Base-by-base conservation (phyloP, 2,888 invertebrate species). In the Helicoverpa assulta region DNA sequence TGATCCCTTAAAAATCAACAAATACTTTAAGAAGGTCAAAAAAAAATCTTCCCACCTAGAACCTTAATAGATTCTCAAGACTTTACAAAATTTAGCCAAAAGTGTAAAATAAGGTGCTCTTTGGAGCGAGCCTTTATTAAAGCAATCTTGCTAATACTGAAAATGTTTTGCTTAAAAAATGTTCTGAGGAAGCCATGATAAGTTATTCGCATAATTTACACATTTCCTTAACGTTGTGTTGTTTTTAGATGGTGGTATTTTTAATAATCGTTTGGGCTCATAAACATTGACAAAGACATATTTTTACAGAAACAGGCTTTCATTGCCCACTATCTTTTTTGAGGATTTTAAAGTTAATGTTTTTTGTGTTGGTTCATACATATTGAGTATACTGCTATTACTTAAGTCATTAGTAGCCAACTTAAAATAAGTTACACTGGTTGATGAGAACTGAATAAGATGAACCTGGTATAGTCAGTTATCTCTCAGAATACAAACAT, bases 141-240 rank as follows among this genome's bases (percentile, higher is more conserved):
- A 70, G 67, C 70, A 81, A 81, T 78, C 65, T 71, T n/a, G 53
- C 55, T 73, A 69, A 55, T 69, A 82, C 80, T 40, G 54, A 81
- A 68, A 82, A 73, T 77, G 57, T 67, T 77, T 81, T 58, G 29
- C n/a, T 12, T 62, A 51, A 77, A 80, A 73, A 80, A 80, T 61
- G n/a, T 19, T 58, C 18, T 58, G 40, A 54, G 21, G 26, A 70
- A 33, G 43, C 76, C 56, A 70, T 59, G 52, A 51, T 71, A 82
- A 82, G 69, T 79, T 58, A 69, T 50, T 73, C 58, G 81, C 54
- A 76, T 80, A 82, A 80, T 80, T 80, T 80, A 61, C 37, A 63
- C 60, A 76, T 80, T 77, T 40, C 40, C 40, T 8, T 54, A 58
- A 75, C 58, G 40, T 50, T 47, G 18, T 47, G 52, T 14, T 12